Base-by-base conservation (phyloP, 64 coral and sea anemone species). In the Exaiptasia diaphana region DNA sequence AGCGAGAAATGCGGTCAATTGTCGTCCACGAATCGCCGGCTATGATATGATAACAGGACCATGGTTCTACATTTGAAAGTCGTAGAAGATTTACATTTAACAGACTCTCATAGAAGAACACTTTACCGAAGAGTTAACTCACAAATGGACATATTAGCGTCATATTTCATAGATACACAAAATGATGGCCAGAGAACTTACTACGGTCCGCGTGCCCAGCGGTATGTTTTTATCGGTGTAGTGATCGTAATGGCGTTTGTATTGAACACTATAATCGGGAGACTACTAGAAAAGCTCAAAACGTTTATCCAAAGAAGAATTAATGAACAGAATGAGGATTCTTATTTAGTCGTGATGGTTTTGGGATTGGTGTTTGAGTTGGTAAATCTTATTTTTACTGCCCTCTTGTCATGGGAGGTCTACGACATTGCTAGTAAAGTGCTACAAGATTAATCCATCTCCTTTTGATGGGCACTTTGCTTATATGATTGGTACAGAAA, bases 211-310 rank as follows among this genome's bases (percentile, higher is more conserved):
- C 45, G 14, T 5, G 4, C 21, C 20, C 18, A 62, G 57, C 5
- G 57, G 5, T 45, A 45, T 73, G 14, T 41, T 4, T 41, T 49
- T 18, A 49, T 73, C 13, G 32, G 39, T 10, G 4, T 21, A 4
- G 7, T 48, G 41, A 49, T 73, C 5, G 27, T 46, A 0, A 21
- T 73, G 22, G 69, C 69, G 20, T 73, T 73, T 49, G 28, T 73
- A 13, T 35, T 43, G 26, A 73, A 73, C 69, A 73, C 69, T 13
- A 37, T 73, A 4, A 49, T 49, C 27, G 69, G 69, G 27, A 73
- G 69, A 27, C 6, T 73, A 73, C 26, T 49, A 28, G 69, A 73
- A 45, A 73, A 49, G 0, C 18, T 73, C 12, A 73, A 73, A 21
- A 45, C 15, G 69, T 20, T 48, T 41, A 42, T 73, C n/a, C 38